phyloP scores from a whole-genome alignment of 1,140 invertebrate species.

The Drosophila navojoa region DNA sequence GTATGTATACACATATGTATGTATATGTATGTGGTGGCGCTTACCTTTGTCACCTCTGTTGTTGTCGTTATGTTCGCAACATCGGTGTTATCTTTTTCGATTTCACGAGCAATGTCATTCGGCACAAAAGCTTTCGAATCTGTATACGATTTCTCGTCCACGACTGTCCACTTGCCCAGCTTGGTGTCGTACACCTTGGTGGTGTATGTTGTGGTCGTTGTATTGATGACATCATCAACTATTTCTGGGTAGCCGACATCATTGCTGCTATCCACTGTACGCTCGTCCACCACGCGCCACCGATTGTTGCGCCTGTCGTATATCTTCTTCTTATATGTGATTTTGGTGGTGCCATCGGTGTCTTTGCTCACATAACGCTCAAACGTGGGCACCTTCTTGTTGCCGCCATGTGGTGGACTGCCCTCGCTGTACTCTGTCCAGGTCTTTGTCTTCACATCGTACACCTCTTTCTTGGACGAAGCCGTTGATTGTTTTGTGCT shows the following conservation, averaged over 20 bases:
- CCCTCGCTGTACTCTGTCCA: constrained; percentile 79
- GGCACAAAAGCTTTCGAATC: constrained; percentile 82
- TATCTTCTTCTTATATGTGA: constrained; percentile 83
- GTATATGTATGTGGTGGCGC: neutral
- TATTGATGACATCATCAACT: constrained; percentile 84
- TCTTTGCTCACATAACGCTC: constrained; percentile 82
- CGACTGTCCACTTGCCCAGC: constrained; percentile 79
- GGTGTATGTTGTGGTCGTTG: constrained; percentile 82
- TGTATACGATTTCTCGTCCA: constrained; percentile 83
- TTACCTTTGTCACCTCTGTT: constrained; percentile 84
- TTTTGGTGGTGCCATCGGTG: constrained; percentile 70
- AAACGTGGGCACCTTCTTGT: constrained; percentile 71
- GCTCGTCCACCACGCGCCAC: constrained; percentile 82
- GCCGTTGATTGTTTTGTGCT: constrained; percentile 37
- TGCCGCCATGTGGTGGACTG: constrained; percentile 20
- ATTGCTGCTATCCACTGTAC: constrained; percentile 71
- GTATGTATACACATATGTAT: neutral
- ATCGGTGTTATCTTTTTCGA: constrained; percentile 84
- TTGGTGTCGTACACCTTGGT: constrained; percentile 83
- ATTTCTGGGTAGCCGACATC: constrained; percentile 82
- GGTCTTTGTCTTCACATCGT: constrained; percentile 82
- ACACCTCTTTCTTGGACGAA: constrained; percentile 74
- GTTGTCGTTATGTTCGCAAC: constrained; percentile 84
- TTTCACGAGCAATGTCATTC: constrained; percentile 83
- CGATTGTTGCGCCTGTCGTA: constrained; percentile 79